Evolutionary conservation across 1,140 invertebrate species (phyloP).

Genomic region (Helicorthomorpha holstii): DNA sequence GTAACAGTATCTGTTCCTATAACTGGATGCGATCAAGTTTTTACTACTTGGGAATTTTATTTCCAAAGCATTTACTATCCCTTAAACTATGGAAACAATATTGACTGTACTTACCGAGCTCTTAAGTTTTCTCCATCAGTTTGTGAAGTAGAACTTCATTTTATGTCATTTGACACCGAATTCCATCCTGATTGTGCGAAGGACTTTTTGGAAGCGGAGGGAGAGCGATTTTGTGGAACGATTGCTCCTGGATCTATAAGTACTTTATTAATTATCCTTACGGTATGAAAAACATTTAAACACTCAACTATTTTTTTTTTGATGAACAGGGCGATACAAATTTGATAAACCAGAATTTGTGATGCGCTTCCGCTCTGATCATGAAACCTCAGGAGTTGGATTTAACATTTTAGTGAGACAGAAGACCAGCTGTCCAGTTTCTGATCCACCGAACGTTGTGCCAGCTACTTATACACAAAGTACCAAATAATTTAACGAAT

Average conservation of each 20-base stretch:
- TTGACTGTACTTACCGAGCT: not conserved
- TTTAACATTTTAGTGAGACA: not conserved
- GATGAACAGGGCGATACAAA: not conserved
- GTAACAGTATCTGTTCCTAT: not conserved
- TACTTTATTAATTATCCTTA: too few species aligned
- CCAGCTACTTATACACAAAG: too few species aligned
- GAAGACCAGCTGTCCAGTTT: not conserved
- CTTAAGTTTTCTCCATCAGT: conserved; percentile 3
- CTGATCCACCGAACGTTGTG: not conserved
- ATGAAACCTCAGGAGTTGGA: not conserved
- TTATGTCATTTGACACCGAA: conserved; percentile 16
- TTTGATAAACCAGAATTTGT: conserved; percentile 1
- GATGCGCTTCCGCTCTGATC: not conserved
- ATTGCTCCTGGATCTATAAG: conserved; percentile 8
- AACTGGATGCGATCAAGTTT: not conserved
- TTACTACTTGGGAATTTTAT: conserved; percentile 1
- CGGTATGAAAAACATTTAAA: too few species aligned
- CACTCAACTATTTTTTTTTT: not conserved
- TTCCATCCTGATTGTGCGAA: conserved; percentile 12
- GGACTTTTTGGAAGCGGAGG: conserved; percentile 16
- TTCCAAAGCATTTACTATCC: not conserved
- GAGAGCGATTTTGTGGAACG: conserved; percentile 14
- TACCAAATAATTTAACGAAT: too few species aligned
- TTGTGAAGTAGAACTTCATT: conserved; percentile 14
- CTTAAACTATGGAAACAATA: not conserved